These are phyloP conservation scores for Thalassaphorura encarpata DNA, from an alignment of 1,140 invertebrate genomes.

Conservation along the genomic window DNA sequence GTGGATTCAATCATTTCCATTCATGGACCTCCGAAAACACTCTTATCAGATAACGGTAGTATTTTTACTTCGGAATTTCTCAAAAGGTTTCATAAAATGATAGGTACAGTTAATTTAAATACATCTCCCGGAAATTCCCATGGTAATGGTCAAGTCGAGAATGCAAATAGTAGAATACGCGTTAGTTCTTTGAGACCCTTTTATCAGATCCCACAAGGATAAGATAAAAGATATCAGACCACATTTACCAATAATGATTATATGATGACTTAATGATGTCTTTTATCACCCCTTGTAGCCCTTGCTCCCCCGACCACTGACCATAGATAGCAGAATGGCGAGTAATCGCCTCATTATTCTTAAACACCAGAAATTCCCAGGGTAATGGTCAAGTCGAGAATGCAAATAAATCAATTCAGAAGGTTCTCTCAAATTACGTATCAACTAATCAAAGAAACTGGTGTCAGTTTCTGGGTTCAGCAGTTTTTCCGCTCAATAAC, in stretches of 20 bases:
- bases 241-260: no score
- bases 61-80: constrained; percentile 20
- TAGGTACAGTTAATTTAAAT: constrained; percentile 12
- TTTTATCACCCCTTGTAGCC: no score
- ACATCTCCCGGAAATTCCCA: constrained; percentile 20
- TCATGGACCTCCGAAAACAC: constrained; percentile 17
- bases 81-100: neutral
- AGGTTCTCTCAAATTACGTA: constrained; percentile 11
- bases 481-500: neutral
- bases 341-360: no score
- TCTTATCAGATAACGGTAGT: constrained; percentile 28
- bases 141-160: constrained; percentile 31
- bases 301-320: no score
- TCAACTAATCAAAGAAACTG: neutral
- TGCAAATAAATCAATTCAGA: constrained; percentile 23
- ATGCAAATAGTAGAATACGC: constrained; percentile 26
- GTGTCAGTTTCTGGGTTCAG: neutral
- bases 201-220: no score
- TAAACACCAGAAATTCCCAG: no score
- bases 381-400: no score
- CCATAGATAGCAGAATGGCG: no score
- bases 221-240: no score
- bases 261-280: no score
- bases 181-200: no score
- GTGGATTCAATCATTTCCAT: neutral